Conservation (phyloP, 2,888 invertebrate species). For the Deladenus siricidicola region DNA sequence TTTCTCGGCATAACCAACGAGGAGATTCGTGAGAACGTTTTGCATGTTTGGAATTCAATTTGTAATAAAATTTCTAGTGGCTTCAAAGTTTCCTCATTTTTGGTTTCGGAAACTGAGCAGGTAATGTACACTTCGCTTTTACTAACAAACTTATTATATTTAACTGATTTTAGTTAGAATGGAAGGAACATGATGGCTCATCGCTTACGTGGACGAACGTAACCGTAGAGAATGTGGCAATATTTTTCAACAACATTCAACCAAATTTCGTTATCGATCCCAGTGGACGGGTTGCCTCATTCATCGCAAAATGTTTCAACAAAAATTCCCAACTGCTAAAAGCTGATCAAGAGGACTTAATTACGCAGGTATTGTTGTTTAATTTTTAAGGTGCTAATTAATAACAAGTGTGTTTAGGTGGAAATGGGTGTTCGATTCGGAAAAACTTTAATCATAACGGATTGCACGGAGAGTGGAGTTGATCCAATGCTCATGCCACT, state of each 20-base stretch:
- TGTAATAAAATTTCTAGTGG: slow-evolving; percentile 16
- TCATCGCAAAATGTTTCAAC: slow-evolving; percentile 16
- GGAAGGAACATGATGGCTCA: slow-evolving; percentile 77
- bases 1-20: slow-evolving; percentile 69
- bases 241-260: slow-evolving; percentile 64
- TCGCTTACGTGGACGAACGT: slow-evolving; percentile 62
- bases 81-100: slow-evolving; percentile 44
- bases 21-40: slow-evolving; percentile 61
- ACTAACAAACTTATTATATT: background rate
- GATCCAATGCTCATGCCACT: slow-evolving; percentile 64
- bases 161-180: slow-evolving; percentile 57
- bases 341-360: slow-evolving; percentile 65
- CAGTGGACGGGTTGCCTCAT: slow-evolving; percentile 64
- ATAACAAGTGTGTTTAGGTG: slow-evolving; percentile 48
- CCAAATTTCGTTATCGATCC: slow-evolving; percentile 81
- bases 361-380: slow-evolving; percentile 48
- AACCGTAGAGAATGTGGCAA: slow-evolving; percentile 72
- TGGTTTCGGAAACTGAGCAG: slow-evolving; percentile 66
- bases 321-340: slow-evolving; percentile 66
- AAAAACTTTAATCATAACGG: slow-evolving; percentile 75
- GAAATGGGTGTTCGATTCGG: slow-evolving; percentile 69
- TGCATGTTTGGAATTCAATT: slow-evolving; percentile 55
- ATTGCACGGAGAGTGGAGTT: slow-evolving; percentile 58
- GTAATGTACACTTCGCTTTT: slow-evolving; percentile 3
- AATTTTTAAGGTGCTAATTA: too few relatives aligned